Conservation (phyloP, 1,140 invertebrate genomes). For the Gonatopus flavifemur region DNA sequence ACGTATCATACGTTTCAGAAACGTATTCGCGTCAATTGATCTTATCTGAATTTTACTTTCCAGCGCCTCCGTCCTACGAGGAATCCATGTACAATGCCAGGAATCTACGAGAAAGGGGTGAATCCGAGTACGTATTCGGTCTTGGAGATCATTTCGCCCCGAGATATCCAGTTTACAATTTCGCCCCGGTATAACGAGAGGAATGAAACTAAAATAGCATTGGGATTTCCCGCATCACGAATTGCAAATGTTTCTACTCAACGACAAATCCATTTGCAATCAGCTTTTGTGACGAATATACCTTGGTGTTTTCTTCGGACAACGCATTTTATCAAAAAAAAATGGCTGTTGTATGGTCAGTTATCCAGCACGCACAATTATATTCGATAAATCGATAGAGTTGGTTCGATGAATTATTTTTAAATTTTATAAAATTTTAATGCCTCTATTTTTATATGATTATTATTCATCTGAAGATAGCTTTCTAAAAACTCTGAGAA, state of each 20-base stretch:
- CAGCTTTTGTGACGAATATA: too few species aligned
- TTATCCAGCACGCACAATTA: too few species aligned
- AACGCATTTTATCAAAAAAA: too few species aligned
- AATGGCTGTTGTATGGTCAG: too few species aligned
- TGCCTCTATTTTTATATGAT: not conserved
- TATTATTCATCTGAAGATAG: not conserved
- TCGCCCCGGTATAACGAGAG: constrained; percentile 23
- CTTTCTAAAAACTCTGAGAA: not conserved
- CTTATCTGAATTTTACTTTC: constrained; percentile 17
- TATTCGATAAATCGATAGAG: too few species aligned
- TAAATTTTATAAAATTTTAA: too few species aligned
- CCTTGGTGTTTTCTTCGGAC: too few species aligned
- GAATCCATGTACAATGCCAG: constrained; percentile 54
- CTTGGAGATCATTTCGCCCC: constrained; percentile 53
- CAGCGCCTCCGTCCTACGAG: constrained; percentile 61
- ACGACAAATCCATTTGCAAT: too few species aligned
- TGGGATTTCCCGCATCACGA: too few species aligned
- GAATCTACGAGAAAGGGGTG: constrained; percentile 55
- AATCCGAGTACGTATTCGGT: constrained; percentile 58
- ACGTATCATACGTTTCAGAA: not conserved
- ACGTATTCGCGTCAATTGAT: not conserved
- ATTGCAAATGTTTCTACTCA: too few species aligned
- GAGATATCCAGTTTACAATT: constrained; percentile 61
- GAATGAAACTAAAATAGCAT: not conserved
- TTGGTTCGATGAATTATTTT: too few species aligned